Base-by-base conservation (phyloP, 2,113 vertebrate species). In the Sinocyclocheilus grahami region DNA sequence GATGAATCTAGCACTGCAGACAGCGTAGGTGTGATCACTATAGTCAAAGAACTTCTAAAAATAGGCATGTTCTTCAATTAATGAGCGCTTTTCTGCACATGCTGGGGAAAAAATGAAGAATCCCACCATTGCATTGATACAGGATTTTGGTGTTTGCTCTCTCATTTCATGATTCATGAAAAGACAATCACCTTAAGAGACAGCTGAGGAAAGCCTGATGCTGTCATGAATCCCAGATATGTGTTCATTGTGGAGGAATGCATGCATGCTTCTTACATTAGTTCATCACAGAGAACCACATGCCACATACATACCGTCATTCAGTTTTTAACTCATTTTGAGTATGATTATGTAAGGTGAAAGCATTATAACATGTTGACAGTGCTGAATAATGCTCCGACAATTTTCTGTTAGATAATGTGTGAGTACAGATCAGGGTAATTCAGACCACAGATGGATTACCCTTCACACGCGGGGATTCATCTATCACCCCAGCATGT, bases 1-100 rank as follows among this genome's bases (percentile, higher is more conserved):
- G 74, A 76, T 76, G 48, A 78, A 78, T 30, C 48, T 55, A 30
- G 5, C 48, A 16, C 48, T 12, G 30, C 77, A 78, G 77, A 78
- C 77, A 37, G 53, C 53, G 77, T 78, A 78, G 77, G 77, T 78
- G 77, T 60, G 51, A 78, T 37, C 51, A 53, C 24, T 53, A 37
- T 14, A 58, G 53, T 78, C 77, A 78, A 78, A 78, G 77, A 78
- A 18, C 18, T 10, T 33, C 30, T 78, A 78, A 78, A 60, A 37
- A 58, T 78, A 78, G 24, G 3, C 53, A 12, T 3, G n/a, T 55
- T 72, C 65, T 55, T 55, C 53, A 37, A 5, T 78, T 78, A 78
- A 78, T 60, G 30, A 78, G 76, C 0, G 18, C 30, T 22, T 55
- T 78, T 10, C 51, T 37, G 76, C 76, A 33, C 76, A 78, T 77